Conservation (phyloP, 2,797 vertebrate genomes). For the Dermochelys coriacea region DNA sequence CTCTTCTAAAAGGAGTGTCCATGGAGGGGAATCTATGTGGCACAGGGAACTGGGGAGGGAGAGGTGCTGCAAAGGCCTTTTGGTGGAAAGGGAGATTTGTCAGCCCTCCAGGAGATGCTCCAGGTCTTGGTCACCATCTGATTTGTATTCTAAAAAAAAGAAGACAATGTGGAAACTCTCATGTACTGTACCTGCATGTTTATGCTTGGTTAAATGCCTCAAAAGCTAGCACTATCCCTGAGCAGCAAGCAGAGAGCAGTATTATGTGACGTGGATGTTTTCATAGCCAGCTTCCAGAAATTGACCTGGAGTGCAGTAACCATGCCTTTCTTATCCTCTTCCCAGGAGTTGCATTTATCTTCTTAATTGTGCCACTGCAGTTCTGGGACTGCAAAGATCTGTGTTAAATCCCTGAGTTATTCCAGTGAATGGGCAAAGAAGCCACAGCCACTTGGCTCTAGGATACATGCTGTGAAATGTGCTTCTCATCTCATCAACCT, state of each 20-base stretch:
- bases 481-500: not conserved
- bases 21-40: accelerated
- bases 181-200: not conserved
- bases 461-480: not conserved
- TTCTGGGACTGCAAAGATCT: not conserved
- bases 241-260: not conserved
- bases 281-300: not conserved
- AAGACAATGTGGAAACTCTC: not conserved
- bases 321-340: not conserved
- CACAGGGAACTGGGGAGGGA: not conserved
- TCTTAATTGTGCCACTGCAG: not conserved
- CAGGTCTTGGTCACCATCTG: not conserved
- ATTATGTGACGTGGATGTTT: not conserved
- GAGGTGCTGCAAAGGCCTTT: not conserved
- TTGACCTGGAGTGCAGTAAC: not conserved
- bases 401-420: not conserved
- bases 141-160: not conserved
- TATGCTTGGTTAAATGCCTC: not conserved
- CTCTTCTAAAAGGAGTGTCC: not conserved
- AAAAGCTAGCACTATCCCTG: not conserved
- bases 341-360: not conserved
- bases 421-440: not conserved
- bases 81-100: not conserved
- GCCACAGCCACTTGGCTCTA: not conserved
- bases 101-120: not conserved